These are phyloP conservation scores for Calephelis perditalis DNA, from an alignment of 2,888 invertebrate species.

Conservation along the genomic window DNA sequence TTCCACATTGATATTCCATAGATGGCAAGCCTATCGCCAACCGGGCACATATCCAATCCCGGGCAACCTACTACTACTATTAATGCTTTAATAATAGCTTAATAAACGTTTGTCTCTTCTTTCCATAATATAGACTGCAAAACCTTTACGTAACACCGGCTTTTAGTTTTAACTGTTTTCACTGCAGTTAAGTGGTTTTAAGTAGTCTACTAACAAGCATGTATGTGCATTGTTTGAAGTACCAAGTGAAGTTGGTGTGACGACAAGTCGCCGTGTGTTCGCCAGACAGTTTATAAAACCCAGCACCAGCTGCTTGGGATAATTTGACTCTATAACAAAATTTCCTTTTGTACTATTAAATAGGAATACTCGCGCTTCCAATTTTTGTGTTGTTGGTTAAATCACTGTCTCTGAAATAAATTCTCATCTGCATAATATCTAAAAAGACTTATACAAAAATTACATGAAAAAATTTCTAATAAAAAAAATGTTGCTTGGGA, in stretches of 20 bases:
- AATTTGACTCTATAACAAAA: too few species aligned
- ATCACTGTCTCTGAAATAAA: too few species aligned
- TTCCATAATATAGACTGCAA: not conserved
- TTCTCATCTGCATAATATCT: too few species aligned
- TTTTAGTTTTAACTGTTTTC: slow-evolving; percentile 1
- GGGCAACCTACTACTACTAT: not conserved
- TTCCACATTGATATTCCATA: not conserved
- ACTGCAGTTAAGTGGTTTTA: not conserved
- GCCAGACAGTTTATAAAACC: not conserved
- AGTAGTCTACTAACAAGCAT: slow-evolving; percentile 4
- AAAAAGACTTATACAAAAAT: too few species aligned
- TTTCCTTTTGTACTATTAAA: too few species aligned
- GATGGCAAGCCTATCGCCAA: not conserved
- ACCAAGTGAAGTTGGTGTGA: slow-evolving; percentile 2
- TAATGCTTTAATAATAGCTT: not conserved
- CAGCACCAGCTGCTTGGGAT: too few species aligned
- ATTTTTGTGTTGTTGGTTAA: too few species aligned
- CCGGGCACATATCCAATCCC: too few species aligned
- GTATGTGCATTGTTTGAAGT: slow-evolving; percentile 9
- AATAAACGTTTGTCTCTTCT: not conserved
- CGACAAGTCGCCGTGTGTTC: not conserved
- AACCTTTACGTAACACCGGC: not conserved
- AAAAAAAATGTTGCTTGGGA: too few species aligned
- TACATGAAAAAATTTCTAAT: too few species aligned
- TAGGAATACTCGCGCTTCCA: too few species aligned